Percentiles rank a stretch among this genome's conserved stretches.
Evolutionary conservation across 2,888 invertebrate species (phyloP).

Genomic region (Oligia fasciuncula): DNA sequence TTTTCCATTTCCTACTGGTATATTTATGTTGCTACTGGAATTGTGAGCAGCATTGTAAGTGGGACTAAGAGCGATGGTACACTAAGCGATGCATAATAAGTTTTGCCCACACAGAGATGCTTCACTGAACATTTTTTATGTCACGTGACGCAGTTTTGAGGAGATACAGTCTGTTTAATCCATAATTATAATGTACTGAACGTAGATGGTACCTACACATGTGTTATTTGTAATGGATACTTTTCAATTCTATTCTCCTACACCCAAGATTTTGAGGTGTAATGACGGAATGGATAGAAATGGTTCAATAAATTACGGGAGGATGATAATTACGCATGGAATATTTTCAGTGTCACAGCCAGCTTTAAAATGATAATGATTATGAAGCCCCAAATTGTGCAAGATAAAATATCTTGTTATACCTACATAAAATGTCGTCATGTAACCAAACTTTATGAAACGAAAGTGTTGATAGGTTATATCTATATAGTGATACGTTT

Average conservation of each 20-base stretch:
- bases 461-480: not conserved
- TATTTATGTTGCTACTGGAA: constrained; percentile 37
- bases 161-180: not conserved
- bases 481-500: not conserved
- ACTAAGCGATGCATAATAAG: constrained; percentile 40
- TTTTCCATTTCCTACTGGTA: constrained; percentile 26
- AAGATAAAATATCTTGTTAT: not conserved
- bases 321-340: not conserved
- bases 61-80: constrained; percentile 10
- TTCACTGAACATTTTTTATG: not conserved
- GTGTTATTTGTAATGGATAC: not conserved
- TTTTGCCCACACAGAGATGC: not conserved
- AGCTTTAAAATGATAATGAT: not conserved
- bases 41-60: constrained; percentile 42
- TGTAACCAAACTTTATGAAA: not conserved
- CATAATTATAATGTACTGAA: not conserved
- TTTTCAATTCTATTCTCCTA: not conserved
- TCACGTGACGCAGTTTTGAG: not conserved
- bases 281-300: not conserved
- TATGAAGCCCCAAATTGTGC: not conserved
- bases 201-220: not conserved
- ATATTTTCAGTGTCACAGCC: not conserved
- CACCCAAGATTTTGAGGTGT: not conserved
- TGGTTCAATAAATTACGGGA: not conserved
- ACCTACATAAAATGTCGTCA: not conserved